phyloP scores from a whole-genome alignment of 1,140 invertebrate genomes.

The Caenorhabditis tropicalis region DNA sequence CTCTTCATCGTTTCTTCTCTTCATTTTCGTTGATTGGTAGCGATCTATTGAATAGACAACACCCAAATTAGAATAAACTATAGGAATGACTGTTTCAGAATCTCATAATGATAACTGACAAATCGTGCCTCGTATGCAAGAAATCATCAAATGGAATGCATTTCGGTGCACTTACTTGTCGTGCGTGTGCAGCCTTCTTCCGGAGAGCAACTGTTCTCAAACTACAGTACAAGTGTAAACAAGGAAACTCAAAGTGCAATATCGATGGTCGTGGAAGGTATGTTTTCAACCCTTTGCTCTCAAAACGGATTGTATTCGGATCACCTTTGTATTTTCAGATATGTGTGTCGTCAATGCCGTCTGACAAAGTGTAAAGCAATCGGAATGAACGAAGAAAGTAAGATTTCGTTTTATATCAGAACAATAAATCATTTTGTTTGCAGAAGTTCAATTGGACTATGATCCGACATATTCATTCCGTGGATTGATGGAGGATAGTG shows the following conservation, averaged over 20 bases:
- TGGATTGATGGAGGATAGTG: slow-evolving; percentile 16
- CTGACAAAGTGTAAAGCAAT: slow-evolving; percentile 34
- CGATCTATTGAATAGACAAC: neutral
- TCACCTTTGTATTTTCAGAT: neutral
- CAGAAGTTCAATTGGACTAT: slow-evolving; percentile 35
- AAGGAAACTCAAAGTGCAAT: slow-evolving; percentile 16
- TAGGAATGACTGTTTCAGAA: neutral
- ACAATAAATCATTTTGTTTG: neutral
- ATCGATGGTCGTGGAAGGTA: slow-evolving; percentile 37
- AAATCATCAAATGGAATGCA: slow-evolving; percentile 95
- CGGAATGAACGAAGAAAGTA: slow-evolving; percentile 31
- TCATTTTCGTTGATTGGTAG: neutral
- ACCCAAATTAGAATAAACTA: neutral
- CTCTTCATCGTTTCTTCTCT: neutral
- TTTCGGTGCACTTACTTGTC: slow-evolving; percentile 93
- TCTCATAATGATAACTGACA: neutral
- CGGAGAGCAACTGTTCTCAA: slow-evolving; percentile 80
- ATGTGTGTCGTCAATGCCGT: slow-evolving; percentile 27
- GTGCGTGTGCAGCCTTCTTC: slow-evolving; percentile 96
- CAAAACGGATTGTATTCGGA: too few relatives aligned
- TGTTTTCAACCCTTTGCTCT: too few relatives aligned
- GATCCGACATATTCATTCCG: slow-evolving; percentile 26
- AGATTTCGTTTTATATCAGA: neutral
- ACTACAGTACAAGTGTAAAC: slow-evolving; percentile 89
- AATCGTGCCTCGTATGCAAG: slow-evolving; percentile 88